Evolutionary conservation across 2,888 invertebrate species (phyloP), one percentile per base, ranked within the genome.

Genomic region (Gasteruption jaculator): DNA sequence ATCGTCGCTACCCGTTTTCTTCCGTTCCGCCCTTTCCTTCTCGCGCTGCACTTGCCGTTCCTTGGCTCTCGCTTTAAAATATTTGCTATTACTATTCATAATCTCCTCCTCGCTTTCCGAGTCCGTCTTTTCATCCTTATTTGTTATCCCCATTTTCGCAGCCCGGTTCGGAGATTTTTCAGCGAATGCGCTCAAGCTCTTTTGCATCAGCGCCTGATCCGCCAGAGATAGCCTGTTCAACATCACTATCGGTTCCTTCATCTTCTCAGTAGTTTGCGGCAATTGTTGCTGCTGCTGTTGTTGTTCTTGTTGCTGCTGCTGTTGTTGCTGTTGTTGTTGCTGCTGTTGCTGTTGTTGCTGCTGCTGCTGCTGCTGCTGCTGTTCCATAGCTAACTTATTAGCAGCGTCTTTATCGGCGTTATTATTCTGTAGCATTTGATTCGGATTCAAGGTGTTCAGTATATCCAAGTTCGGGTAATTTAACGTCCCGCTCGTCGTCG

Each of bases 121-220:
- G 1, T 72, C 74, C 2, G 72, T 70, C 30, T 73, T 72, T 1
- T 53, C 47, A 14, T 65, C 63, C 26, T 66, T 63, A 41, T 66
- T 58, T 15, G 71, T 70, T 49, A 80, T 73, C 25, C 80, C 80
- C 58, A 80, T 71, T 63, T 78, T 77, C 50, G 76, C 77, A 37
- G 80, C 78, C 44, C 77, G 67, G 58, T 74, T 74, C 45, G 79
- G 80, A 55, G 78, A 76, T 56, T 78, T 80, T 63, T 82, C 79
- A 41, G 76, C 77, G 65, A 81, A 82, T 53, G 80, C 77, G 50
- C 76, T 74, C 50, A 83, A 65, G 69, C 81, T 82, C 58, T 78
- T 78, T 56, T 82, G 80, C 76, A 84, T 79, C 30, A 80, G 64
- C 36, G 74, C 73, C 57, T 79, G 77, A 64, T 82, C 82, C 60